Base-by-base conservation (phyloP, 2,113 vertebrate species). In the Dasyurus viverrinus region DNA sequence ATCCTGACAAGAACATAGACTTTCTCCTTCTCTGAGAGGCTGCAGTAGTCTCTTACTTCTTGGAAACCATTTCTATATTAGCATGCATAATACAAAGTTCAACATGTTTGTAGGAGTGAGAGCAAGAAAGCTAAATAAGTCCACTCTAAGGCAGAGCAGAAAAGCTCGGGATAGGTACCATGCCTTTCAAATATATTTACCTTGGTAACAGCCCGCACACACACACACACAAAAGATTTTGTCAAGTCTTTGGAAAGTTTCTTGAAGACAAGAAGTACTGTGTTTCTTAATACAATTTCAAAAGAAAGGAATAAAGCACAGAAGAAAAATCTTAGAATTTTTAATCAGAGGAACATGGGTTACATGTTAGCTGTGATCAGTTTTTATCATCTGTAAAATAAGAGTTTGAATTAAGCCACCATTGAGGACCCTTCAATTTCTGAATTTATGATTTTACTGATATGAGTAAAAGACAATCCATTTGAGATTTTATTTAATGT, bases 201-300 rank as follows among this genome's bases (percentile, higher is more conserved):
- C 7, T 84, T 84, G 68, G 14, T 84, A 42, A 84, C 42, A n/a
- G 6, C 36, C 30, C 16, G n/a, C 19, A 84, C 19, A 42, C 19
- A 92, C 19, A 84, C n/a, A 42, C 19, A 91, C 94, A 89, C n/a
- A 12, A 23, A 8, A 12, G 3, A 54, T 24, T 60, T 89, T 91
- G 68, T 93, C 54, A 84, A 90, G 47, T 54, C 27, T 93, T 91
- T 94, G 55, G 91, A 48, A 95, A 96, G 89, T 22, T 92, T 90
- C 76, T 94, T 92, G 16, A 84, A 89, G 89, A 96, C 19, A n/a
- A 50, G 60, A 84, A 68, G 10, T 42, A 84, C n/a, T 84, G 7
- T 84, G 19, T 84, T 42, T 84, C 68, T 84, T 19, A 42, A 42
- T 84, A 84, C 8, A 8, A 42, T 84, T 84, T 1, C 19, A 42